These are phyloP conservation scores for Eulemur albifrons DNA, from an alignment of 2,797 vertebrate species.

Conservation along the genomic window DNA sequence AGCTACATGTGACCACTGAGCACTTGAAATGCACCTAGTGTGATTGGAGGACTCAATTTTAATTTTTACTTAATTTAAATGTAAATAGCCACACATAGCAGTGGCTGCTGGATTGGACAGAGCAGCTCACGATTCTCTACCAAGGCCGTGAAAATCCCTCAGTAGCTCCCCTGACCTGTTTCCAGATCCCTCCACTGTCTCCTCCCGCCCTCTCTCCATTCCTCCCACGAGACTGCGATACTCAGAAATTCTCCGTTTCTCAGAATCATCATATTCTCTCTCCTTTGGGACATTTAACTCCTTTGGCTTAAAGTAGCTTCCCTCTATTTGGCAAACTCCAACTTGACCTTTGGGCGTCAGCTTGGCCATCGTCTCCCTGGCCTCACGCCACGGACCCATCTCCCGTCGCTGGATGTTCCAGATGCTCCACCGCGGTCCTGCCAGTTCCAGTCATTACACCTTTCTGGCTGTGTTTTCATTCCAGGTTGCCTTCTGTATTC, in stretches of 20 bases:
- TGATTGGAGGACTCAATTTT: background rate
- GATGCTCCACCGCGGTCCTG: no score
- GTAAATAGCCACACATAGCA: background rate
- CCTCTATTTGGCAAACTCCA: background rate
- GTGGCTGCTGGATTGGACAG: background rate
- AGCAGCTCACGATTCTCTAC: background rate
- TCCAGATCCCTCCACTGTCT: background rate
- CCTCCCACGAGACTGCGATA: background rate
- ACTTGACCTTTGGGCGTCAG: background rate
- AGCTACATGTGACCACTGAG: background rate
- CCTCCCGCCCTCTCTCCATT: background rate
- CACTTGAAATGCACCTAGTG: no score
- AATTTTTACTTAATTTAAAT: background rate
- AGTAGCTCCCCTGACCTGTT: background rate
- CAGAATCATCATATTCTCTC: background rate
- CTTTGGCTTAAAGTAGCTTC: background rate
- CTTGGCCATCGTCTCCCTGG: background rate
- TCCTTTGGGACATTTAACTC: background rate
- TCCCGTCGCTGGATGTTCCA: background rate
- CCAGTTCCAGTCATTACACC: no score
- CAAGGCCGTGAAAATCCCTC: background rate
- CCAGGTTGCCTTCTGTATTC: background rate
- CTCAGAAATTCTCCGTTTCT: background rate
- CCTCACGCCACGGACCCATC: background rate
- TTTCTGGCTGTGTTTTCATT: fast-evolving